Conservation (phyloP, 1,140 invertebrate genomes). For the Meloidogyne chitwoodi region DNA sequence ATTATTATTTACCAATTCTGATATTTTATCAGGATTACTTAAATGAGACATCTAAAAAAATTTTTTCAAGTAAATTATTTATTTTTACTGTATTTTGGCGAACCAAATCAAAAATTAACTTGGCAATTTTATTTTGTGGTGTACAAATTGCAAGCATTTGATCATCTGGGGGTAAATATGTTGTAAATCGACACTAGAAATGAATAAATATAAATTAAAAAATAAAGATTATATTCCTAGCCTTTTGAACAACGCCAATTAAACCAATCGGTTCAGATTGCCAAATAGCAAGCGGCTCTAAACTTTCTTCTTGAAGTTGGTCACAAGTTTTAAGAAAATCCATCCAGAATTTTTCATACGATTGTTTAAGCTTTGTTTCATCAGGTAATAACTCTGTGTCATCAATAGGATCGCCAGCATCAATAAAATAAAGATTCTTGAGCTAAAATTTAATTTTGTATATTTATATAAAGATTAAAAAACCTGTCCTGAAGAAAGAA, state of each 20-base stretch:
- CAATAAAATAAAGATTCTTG: not conserved
- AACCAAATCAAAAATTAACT: constrained; percentile 23
- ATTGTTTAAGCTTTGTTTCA: constrained; percentile 10
- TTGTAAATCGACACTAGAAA: constrained; percentile 42
- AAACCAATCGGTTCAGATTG: constrained; percentile 23
- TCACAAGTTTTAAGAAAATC: constrained; percentile 34
- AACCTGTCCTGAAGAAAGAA: constrained; percentile 23
- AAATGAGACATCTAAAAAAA: not conserved
- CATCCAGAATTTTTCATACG: constrained; percentile 32
- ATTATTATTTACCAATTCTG: constrained; percentile 18
- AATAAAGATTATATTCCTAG: not conserved
- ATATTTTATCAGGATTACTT: not conserved
- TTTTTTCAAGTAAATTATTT: not conserved
- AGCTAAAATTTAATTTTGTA: not conserved
- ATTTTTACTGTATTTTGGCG: not conserved
- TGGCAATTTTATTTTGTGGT: constrained; percentile 14
- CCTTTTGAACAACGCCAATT: constrained; percentile 30
- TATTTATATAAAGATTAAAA: not conserved
- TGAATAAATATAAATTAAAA: not conserved
- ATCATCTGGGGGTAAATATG: constrained; percentile 36
- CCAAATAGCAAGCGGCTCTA: constrained; percentile 31
- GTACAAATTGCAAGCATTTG: constrained; percentile 21
- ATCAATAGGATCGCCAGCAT: not conserved
- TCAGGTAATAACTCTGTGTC: not conserved
- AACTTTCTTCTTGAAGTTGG: constrained; percentile 31